A percentile compares a stretch with the other conserved stretches of the same genome.
Conservation (phyloP, 2,113 vertebrate species). For the Megaceryle torquata region DNA sequence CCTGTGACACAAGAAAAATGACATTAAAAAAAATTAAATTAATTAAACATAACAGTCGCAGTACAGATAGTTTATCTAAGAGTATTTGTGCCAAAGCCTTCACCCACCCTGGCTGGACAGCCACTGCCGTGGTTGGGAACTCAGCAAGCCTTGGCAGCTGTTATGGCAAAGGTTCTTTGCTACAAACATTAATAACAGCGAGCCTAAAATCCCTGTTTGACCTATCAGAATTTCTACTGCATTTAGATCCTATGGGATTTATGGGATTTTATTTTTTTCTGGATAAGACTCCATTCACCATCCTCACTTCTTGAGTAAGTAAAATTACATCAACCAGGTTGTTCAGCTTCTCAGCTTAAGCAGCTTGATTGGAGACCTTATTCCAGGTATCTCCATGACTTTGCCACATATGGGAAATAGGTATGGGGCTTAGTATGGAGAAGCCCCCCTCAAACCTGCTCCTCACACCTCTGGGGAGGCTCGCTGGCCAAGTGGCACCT, state of each 20-base stretch:
- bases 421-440: accelerated
- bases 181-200: not conserved
- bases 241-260: not conserved
- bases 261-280: not conserved
- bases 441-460: not conserved
- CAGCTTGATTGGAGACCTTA: accelerated
- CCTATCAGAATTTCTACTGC: not conserved
- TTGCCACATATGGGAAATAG: not conserved
- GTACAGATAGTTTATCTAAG: not conserved
- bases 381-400: not conserved
- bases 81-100: not conserved
- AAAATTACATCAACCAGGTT: not conserved
- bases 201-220: not conserved
- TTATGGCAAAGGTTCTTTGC: not conserved
- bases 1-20: conserved; percentile 5
- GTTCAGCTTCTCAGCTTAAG: not conserved
- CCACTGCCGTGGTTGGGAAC: not conserved
- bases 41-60: not conserved
- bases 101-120: not conserved
- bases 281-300: not conserved
- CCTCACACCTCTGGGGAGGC: accelerated
- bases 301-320: not conserved
- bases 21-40: not conserved
- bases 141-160: not conserved
- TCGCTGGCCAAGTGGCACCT: accelerated